phyloP scores from a whole-genome alignment of 2,113 vertebrate species.

The Erythrocercus mccallii region DNA sequence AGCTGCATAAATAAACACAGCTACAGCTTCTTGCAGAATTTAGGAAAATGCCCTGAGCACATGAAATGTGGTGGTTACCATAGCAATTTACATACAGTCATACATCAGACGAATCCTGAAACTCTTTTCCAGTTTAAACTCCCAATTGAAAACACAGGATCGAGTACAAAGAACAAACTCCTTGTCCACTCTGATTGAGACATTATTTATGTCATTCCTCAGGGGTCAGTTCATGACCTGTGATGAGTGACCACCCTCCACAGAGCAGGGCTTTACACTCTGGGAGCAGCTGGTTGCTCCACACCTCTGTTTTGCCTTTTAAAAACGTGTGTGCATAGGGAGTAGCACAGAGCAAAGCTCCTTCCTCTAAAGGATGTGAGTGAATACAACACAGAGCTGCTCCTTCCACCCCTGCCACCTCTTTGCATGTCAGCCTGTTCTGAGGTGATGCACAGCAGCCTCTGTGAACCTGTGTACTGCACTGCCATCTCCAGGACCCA shows the following conservation, averaged over 20 bases:
- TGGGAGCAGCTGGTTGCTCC: not conserved
- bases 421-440: not conserved
- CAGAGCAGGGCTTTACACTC: not conserved
- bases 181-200: not conserved
- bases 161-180: not conserved
- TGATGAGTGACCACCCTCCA: not conserved
- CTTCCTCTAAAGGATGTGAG: not conserved
- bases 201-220: fast-evolving
- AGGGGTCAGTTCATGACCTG: not conserved
- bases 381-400: not conserved
- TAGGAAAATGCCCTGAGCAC: not conserved
- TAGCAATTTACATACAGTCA: not conserved
- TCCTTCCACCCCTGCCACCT: not conserved
- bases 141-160: not conserved
- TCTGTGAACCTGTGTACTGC: not conserved
- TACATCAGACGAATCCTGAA: not conserved
- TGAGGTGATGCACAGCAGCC: not conserved
- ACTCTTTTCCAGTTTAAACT: not conserved
- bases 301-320: not conserved
- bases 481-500: not conserved
- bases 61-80: not conserved
- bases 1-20: not conserved
- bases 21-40: not conserved
- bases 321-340: not conserved
- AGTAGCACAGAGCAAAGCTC: not conserved